A percentile compares a stretch with the other conserved stretches of the same genome.
Evolutionary conservation across 2,888 invertebrate genomes (phyloP).

Genomic region (Polietes domitor): DNA sequence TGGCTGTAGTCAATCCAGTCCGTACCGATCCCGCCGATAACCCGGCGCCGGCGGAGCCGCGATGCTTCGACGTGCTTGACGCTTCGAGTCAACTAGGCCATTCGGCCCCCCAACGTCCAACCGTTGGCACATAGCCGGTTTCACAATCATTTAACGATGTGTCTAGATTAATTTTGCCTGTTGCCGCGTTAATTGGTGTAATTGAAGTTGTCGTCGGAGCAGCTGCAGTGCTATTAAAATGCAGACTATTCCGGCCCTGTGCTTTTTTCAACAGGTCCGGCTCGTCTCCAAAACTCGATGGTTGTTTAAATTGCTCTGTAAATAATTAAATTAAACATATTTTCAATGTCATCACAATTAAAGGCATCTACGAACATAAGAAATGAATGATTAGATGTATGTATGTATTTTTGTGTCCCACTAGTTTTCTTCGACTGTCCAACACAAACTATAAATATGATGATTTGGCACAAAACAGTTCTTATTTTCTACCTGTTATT

Average conservation of each 20-base stretch:
- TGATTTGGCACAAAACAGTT: too few species aligned
- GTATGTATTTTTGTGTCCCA: slow-evolving; percentile 1
- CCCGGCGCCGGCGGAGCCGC: slow-evolving; percentile 74
- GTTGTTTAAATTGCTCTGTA: slow-evolving; percentile 88
- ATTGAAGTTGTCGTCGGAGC: slow-evolving; percentile 72
- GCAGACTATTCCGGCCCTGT: slow-evolving; percentile 83
- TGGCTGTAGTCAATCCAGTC: slow-evolving; percentile 80
- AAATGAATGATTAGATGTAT: not conserved
- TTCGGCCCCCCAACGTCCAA: slow-evolving; percentile 95
- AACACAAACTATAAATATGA: too few species aligned
- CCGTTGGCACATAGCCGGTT: slow-evolving; percentile 87
- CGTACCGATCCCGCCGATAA: slow-evolving; percentile 77
- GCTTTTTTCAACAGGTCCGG: slow-evolving; percentile 83
- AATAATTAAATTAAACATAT: not conserved
- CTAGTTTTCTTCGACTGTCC: too few species aligned
- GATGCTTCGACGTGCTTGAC: slow-evolving; percentile 82
- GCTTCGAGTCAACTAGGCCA: slow-evolving; percentile 99
- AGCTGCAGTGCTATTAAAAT: slow-evolving; percentile 77
- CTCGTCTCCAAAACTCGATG: slow-evolving; percentile 85
- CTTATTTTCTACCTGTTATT: too few species aligned
- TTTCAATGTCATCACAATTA: too few species aligned
- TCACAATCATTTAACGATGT: slow-evolving; percentile 82
- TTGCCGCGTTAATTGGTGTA: slow-evolving; percentile 74
- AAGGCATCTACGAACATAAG: too few species aligned
- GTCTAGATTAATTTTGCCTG: slow-evolving; percentile 81